Conservation (phyloP, 2,113 vertebrate genomes). For the Haemorhous mexicanus region DNA sequence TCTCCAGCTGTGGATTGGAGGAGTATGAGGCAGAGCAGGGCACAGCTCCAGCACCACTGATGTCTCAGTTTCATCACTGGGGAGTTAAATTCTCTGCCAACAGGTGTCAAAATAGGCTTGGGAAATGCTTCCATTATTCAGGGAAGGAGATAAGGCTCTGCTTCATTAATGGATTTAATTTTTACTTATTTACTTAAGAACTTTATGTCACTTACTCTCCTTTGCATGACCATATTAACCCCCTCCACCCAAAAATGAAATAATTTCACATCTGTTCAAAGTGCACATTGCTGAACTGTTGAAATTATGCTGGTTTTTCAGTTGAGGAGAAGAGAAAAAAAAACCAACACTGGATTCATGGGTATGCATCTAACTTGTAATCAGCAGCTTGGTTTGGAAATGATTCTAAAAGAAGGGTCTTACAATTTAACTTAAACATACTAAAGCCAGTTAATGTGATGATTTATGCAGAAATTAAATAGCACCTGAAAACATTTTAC, state of each 20-base stretch:
- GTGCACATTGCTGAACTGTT: neutral
- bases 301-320: neutral
- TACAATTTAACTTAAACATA: neutral
- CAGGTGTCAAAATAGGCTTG: neutral
- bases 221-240: neutral
- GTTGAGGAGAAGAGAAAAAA: fast-evolving
- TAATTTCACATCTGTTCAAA: neutral
- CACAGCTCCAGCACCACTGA: neutral
- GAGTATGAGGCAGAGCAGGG: neutral
- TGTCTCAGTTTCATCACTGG: neutral
- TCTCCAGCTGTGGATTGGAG: neutral
- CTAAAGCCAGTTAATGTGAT: neutral
- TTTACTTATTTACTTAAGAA: neutral
- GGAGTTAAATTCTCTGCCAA: neutral
- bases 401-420: fast-evolving
- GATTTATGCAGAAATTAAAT: neutral
- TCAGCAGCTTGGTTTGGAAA: neutral
- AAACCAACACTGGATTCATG: neutral
- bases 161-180: neutral
- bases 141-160: neutral
- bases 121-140: neutral
- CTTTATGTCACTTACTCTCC: neutral
- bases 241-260: neutral
- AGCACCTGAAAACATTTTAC: neutral
- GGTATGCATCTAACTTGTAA: neutral